Evolutionary conservation across 2,888 invertebrate species (phyloP).

Genomic region (Epirrita christyi): DNA sequence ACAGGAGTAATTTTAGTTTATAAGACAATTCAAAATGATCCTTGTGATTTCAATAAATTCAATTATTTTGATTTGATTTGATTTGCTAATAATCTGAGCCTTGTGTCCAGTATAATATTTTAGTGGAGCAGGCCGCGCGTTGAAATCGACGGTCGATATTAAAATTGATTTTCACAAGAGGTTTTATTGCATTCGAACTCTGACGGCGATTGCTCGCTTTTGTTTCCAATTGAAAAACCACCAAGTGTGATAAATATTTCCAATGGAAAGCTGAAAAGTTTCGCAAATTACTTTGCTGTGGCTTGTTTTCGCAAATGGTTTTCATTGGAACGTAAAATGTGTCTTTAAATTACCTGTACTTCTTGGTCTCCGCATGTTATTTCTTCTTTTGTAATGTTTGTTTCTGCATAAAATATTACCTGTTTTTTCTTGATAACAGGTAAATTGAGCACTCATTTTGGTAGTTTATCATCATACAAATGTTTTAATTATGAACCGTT

Average conservation of each 20-base stretch:
- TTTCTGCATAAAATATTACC: neutral
- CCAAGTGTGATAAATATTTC: slow-evolving; percentile 41
- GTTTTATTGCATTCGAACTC: slow-evolving; percentile 55
- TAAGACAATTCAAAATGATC: too few relatives aligned
- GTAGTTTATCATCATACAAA: too few relatives aligned
- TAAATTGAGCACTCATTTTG: neutral
- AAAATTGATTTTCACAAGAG: slow-evolving; percentile 65
- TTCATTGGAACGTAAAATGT: slow-evolving; percentile 4
- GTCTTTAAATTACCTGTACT: slow-evolving; percentile 5
- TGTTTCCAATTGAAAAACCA: slow-evolving; percentile 48
- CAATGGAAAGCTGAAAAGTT: slow-evolving; percentile 25
- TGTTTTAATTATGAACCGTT: too few relatives aligned
- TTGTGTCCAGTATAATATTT: slow-evolving; percentile 3
- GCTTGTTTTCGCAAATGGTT: slow-evolving; percentile 15
- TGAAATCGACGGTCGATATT: slow-evolving; percentile 50
- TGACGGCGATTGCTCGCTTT: slow-evolving; percentile 52
- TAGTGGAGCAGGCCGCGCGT: slow-evolving; percentile 3
- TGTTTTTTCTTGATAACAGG: neutral
- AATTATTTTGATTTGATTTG: too few relatives aligned
- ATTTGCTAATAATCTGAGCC: neutral
- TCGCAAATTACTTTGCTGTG: slow-evolving; percentile 14
- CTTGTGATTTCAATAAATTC: too few relatives aligned
- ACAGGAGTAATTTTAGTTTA: too few relatives aligned
- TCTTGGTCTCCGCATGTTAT: slow-evolving; percentile 2
- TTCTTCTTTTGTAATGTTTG: neutral